Evolutionary conservation across 2,113 vertebrate genomes (phyloP).

Genomic region (Colaptes auratus): DNA sequence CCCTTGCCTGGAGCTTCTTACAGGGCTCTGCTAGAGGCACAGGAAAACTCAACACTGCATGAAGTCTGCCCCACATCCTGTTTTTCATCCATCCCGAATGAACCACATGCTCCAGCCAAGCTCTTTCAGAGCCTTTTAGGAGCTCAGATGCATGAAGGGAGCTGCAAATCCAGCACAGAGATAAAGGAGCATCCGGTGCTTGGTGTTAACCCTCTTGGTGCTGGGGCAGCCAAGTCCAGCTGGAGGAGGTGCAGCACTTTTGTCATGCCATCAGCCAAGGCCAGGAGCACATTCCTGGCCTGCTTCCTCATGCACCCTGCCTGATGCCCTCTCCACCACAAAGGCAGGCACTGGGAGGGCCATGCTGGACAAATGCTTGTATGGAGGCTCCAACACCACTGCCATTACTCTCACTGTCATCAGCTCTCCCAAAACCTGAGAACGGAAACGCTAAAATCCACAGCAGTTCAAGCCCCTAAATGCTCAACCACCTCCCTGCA

Average conservation of each 20-base stretch:
- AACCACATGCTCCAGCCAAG: not conserved
- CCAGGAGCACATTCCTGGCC: not conserved
- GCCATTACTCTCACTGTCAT: not conserved
- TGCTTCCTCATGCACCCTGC: not conserved
- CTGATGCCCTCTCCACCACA: not conserved
- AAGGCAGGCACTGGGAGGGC: not conserved
- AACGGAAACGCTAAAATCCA: not conserved
- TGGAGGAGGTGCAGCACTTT: not conserved
- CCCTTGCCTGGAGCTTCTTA: not conserved
- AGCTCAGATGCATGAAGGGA: not conserved
- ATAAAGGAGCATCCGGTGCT: not conserved
- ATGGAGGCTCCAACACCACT: accelerated
- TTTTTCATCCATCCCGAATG: not conserved
- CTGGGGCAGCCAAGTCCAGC: not conserved
- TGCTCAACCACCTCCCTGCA: not conserved
- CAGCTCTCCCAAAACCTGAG: not conserved
- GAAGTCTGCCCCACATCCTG: not conserved
- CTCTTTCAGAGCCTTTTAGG: not conserved
- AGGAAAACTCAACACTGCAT: not conserved
- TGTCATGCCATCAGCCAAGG: not conserved
- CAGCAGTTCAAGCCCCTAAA: not conserved
- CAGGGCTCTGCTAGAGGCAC: not conserved
- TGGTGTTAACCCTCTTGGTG: not conserved
- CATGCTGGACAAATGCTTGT: not conserved
- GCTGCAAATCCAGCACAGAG: not conserved